These are phyloP conservation scores for Coremacera marginata DNA, from an alignment of 2,888 invertebrate genomes.

Conservation along the genomic window DNA sequence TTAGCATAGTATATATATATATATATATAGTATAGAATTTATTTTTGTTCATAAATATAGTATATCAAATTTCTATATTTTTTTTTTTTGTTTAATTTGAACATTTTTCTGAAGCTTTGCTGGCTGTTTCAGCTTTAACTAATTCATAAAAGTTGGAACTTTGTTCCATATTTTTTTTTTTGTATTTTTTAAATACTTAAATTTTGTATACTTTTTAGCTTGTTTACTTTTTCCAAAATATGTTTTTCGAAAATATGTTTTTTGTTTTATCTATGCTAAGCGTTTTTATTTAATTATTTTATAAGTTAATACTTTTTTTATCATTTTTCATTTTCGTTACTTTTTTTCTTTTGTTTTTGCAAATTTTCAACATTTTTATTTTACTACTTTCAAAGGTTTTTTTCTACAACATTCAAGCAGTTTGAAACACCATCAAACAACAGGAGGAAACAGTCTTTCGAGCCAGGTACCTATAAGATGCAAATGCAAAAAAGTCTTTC, in stretches of 20 bases:
- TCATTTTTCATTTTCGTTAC: background rate
- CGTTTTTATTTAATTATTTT: conserved; percentile 9
- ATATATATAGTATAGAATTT: background rate
- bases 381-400: conserved; percentile 3
- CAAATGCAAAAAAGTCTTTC: conserved; percentile 49
- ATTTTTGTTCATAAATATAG: background rate
- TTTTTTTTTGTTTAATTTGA: background rate
- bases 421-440: conserved; percentile 69
- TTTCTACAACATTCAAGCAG: conserved; percentile 59
- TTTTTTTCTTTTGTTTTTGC: background rate
- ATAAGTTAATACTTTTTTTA: conserved; percentile 33
- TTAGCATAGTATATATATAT: conserved; percentile 2
- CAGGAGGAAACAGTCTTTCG: conserved; percentile 71
- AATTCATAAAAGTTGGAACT: conserved; percentile 23
- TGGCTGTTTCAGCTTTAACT: conserved; percentile 11
- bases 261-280: conserved; percentile 1
- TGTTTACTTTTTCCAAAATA: conserved; percentile 11
- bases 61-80: background rate
- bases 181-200: conserved; percentile 11
- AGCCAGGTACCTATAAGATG: conserved; percentile 68
- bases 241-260: conserved; percentile 17
- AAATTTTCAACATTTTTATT: conserved; percentile 19
- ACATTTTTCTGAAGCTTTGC: conserved; percentile 6
- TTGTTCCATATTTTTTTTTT: conserved; percentile 28
- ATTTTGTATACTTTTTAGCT: conserved; percentile 11